These are phyloP conservation scores for Holacanthella duospinosa DNA, from an alignment of 2,888 invertebrate genomes.

Conservation along the genomic window DNA sequence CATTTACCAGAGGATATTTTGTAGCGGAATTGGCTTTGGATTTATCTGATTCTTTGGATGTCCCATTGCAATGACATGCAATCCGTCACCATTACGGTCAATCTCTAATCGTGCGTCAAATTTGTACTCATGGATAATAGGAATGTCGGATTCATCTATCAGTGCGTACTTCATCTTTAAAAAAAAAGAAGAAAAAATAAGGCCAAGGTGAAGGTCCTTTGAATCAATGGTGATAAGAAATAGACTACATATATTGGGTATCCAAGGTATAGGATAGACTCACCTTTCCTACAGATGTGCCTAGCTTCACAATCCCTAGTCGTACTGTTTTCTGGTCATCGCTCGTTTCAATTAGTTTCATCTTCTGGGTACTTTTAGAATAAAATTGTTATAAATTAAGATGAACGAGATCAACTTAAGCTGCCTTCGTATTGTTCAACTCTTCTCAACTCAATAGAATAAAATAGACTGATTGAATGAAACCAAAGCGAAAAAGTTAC, in stretches of 20 bases:
- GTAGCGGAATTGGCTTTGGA: constrained; percentile 39
- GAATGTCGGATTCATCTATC: constrained; percentile 46
- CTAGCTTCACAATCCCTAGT: constrained; percentile 44
- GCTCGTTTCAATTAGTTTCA: constrained; percentile 32
- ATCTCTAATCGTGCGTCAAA: constrained; percentile 47
- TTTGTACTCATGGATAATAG: constrained; percentile 44
- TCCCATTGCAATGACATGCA: constrained; percentile 44
- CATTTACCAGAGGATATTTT: constrained; percentile 45
- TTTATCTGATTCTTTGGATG: constrained; percentile 26
- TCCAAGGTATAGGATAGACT: constrained; percentile 15
- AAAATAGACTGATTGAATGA: too few relatives aligned
- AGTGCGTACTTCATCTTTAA: constrained; percentile 46
- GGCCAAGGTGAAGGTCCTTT: background rate
- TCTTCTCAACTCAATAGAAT: background rate
- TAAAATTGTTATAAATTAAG: background rate
- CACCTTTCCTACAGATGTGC: constrained; percentile 45
- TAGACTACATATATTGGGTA: background rate
- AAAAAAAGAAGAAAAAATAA: constrained; percentile 9
- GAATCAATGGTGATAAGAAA: too few relatives aligned
- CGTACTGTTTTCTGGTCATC: constrained; percentile 34
- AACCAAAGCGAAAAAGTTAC: too few relatives aligned
- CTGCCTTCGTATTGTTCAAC: background rate
- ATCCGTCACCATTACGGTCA: constrained; percentile 46
- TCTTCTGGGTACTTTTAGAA: constrained; percentile 8
- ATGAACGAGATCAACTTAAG: background rate